These are phyloP conservation scores for Triplophysa yarkandensis DNA, from an alignment of 2,797 vertebrate species.

Conservation along the genomic window DNA sequence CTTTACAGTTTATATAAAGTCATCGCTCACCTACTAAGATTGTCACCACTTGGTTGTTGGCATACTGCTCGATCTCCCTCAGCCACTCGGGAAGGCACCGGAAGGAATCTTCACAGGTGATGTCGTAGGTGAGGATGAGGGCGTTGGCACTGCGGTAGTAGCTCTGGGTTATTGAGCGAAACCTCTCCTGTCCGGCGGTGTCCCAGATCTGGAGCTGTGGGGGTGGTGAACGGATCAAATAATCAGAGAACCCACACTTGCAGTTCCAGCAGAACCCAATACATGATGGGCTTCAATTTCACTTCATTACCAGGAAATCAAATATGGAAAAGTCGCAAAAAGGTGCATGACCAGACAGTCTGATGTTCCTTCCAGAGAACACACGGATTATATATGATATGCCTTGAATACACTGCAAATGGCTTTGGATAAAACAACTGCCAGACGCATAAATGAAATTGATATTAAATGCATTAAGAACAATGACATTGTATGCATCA, in stretches of 20 bases:
- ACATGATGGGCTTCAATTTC: constrained; percentile 11
- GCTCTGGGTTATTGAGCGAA: constrained; percentile 99
- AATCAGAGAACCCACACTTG: constrained; percentile 17
- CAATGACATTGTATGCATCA: neutral
- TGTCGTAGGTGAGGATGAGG: constrained; percentile 97
- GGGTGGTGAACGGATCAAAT: constrained; percentile 29
- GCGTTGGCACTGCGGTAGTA: constrained; percentile 99
- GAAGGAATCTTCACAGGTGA: constrained; percentile 98
- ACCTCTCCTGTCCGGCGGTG: constrained; percentile 97
- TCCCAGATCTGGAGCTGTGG: constrained; percentile 98
- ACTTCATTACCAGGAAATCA: constrained; percentile 4
- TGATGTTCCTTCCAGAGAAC: neutral
- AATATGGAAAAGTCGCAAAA: neutral
- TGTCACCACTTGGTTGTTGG: constrained; percentile 98
- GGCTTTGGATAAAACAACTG: neutral
- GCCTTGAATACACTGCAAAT: too few relatives aligned
- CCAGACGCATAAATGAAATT: too few relatives aligned
- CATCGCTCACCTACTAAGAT: constrained; percentile 92
- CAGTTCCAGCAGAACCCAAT: constrained; percentile 13
- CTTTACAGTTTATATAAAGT: neutral
- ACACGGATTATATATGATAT: neutral
- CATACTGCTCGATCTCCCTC: constrained; percentile 97
- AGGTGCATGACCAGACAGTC: neutral
- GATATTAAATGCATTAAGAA: neutral
- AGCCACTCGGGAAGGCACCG: constrained; percentile 98